Conservation (phyloP, 2,797 vertebrate species). For the Stomatorhinus walkeri region DNA sequence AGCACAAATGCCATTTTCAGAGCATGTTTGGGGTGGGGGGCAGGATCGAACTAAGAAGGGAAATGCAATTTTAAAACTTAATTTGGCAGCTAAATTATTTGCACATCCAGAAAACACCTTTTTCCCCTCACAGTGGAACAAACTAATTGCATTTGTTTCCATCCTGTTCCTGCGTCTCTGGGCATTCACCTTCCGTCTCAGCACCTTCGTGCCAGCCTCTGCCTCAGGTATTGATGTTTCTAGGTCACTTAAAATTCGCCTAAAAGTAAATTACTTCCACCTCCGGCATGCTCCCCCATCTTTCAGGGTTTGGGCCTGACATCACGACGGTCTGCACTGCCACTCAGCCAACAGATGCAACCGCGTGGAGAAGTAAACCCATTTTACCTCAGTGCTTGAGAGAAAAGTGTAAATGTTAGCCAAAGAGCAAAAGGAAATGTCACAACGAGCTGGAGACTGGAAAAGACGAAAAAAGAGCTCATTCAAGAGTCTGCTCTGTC, state of each 20-base stretch:
- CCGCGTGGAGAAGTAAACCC: not conserved
- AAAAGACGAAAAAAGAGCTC: not conserved
- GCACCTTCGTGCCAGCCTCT: not conserved
- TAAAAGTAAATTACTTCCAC: not conserved
- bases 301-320: not conserved
- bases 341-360: not conserved
- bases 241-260: not conserved
- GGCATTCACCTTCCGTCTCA: not conserved
- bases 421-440: not conserved
- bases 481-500: not conserved
- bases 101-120: not conserved
- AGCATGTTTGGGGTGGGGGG: not conserved
- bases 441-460: not conserved
- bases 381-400: not conserved
- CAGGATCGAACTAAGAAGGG: not conserved
- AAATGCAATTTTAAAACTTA: constrained; percentile 8
- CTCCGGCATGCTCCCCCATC: not conserved
- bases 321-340: not conserved
- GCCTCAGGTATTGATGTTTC: not conserved
- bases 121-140: not conserved
- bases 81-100: not conserved
- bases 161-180: not conserved
- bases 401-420: not conserved
- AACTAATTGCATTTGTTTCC: not conserved
- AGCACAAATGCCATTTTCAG: not conserved